phyloP scores from a whole-genome alignment of 2,888 invertebrate genomes.

The Dione juno region DNA sequence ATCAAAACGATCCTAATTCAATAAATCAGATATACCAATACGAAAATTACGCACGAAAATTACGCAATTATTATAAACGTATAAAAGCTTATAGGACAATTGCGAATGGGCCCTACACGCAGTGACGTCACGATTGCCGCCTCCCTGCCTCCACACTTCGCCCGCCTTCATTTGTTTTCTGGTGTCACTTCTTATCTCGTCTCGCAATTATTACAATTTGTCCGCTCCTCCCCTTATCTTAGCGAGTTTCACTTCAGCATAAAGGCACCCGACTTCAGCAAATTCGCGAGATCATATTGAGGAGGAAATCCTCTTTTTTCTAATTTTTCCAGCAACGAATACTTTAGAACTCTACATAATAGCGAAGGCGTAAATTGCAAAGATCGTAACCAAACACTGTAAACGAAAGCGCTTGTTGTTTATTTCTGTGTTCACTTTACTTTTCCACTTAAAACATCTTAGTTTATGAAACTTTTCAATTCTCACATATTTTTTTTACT shows the following conservation, averaged over 20 bases:
- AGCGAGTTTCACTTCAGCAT: slow-evolving; percentile 78
- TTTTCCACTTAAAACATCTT: slow-evolving; percentile 66
- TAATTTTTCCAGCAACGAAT: slow-evolving; percentile 63
- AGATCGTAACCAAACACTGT: slow-evolving; percentile 69
- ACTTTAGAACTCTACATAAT: slow-evolving; percentile 77
- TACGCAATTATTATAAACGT: too few species aligned
- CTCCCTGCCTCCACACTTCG: slow-evolving; percentile 54
- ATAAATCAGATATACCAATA: too few species aligned
- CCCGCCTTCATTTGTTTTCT: slow-evolving; percentile 83
- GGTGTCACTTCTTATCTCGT: slow-evolving; percentile 83
- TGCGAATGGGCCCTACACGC: slow-evolving; percentile 52
- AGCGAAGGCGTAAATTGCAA: slow-evolving; percentile 72
- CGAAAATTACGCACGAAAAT: too few species aligned
- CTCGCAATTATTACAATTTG: slow-evolving; percentile 84
- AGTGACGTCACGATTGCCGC: slow-evolving; percentile 68
- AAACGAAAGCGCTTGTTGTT: slow-evolving; percentile 63
- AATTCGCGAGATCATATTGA: slow-evolving; percentile 78
- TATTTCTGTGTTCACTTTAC: slow-evolving; percentile 71
- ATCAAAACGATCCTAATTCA: too few species aligned
- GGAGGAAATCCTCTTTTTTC: slow-evolving; percentile 64
- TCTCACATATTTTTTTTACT: slow-evolving; percentile 47
- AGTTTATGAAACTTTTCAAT: slow-evolving; percentile 64
- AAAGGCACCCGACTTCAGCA: slow-evolving; percentile 78
- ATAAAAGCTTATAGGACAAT: slow-evolving; percentile 52
- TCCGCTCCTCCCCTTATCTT: slow-evolving; percentile 83